phyloP scores from a whole-genome alignment of 2,888 invertebrate species.

The Lagria hirta region DNA sequence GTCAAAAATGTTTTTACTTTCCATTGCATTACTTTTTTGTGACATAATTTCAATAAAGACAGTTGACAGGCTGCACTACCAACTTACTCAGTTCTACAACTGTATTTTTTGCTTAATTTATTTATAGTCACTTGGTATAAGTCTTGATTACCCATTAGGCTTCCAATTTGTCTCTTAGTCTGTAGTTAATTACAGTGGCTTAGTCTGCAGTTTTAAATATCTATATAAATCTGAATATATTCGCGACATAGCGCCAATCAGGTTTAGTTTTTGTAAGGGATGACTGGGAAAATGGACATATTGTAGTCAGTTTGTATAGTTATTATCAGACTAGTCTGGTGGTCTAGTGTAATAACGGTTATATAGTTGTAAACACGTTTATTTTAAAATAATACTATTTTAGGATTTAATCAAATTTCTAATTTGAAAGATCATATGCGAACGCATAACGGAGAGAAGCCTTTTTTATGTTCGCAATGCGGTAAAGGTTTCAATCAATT shows the following conservation, averaged over 20 bases:
- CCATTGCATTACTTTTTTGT: too few relatives aligned
- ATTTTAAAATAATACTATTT: slow-evolving; percentile 23
- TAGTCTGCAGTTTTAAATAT: background rate
- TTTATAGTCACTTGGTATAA: too few relatives aligned
- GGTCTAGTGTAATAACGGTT: background rate
- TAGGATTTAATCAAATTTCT: slow-evolving; percentile 55
- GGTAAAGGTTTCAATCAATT: slow-evolving; percentile 56
- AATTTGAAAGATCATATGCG: slow-evolving; percentile 55
- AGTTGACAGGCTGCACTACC: too few relatives aligned
- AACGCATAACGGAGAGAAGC: slow-evolving; percentile 55
- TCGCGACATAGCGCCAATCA: too few relatives aligned
- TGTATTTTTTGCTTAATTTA: too few relatives aligned
- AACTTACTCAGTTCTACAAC: too few relatives aligned
- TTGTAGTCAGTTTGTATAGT: slow-evolving; percentile 5
- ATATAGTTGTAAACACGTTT: background rate
- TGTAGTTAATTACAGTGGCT: too few relatives aligned
- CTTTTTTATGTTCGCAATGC: slow-evolving; percentile 54
- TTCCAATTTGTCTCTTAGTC: too few relatives aligned
- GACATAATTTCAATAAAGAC: too few relatives aligned
- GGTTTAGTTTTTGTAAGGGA: too few relatives aligned
- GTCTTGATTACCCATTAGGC: too few relatives aligned
- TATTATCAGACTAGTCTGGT: background rate
- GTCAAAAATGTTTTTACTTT: too few relatives aligned
- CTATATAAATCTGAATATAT: background rate
- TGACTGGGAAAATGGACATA: background rate